Percentiles rank a stretch among this genome's conserved stretches.
Conservation (phyloP, 2,888 invertebrate species). For the Drosophila merina region DNA sequence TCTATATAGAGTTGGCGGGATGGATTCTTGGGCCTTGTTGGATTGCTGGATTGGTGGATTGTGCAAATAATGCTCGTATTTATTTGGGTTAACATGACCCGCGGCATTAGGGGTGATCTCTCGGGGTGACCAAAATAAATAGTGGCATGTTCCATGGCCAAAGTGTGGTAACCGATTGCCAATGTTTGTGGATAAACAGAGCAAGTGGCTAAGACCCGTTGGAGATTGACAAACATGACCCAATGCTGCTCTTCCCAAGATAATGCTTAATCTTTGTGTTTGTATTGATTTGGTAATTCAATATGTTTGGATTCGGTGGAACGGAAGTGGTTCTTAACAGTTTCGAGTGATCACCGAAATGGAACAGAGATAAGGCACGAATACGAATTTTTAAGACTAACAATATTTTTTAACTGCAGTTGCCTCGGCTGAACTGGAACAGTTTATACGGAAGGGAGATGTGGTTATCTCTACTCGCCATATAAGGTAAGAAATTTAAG, state of each 20-base stretch:
- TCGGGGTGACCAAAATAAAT: slow-evolving; percentile 68
- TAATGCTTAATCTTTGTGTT: slow-evolving; percentile 18
- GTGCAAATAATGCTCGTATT: slow-evolving; percentile 53
- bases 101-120: slow-evolving; percentile 49
- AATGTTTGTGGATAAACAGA: slow-evolving; percentile 54
- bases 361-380: slow-evolving; percentile 21
- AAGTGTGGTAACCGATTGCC: slow-evolving; percentile 64
- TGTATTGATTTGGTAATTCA: slow-evolving; percentile 65
- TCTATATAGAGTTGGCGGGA: slow-evolving; percentile 52
- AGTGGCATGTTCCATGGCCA: slow-evolving; percentile 37
- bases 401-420: slow-evolving; percentile 56
- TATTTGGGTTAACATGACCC: slow-evolving; percentile 67
- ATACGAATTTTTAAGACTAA: background rate
- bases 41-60: slow-evolving; percentile 48
- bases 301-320: slow-evolving; percentile 45
- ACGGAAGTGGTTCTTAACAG: slow-evolving; percentile 58
- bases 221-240: slow-evolving; percentile 56
- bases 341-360: slow-evolving; percentile 1
- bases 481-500: slow-evolving; percentile 80
- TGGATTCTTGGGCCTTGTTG: slow-evolving; percentile 41
- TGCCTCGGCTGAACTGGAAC: slow-evolving; percentile 83
- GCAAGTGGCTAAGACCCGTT: slow-evolving; percentile 53
- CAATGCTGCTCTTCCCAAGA: slow-evolving; percentile 38
- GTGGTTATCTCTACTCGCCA: slow-evolving; percentile 84
- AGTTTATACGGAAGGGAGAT: slow-evolving; percentile 83